Evolutionary conservation across 2,797 vertebrate genomes (phyloP), one percentile per base, ranked within the genome.

Genomic region (Enteromius viviparus): DNA sequence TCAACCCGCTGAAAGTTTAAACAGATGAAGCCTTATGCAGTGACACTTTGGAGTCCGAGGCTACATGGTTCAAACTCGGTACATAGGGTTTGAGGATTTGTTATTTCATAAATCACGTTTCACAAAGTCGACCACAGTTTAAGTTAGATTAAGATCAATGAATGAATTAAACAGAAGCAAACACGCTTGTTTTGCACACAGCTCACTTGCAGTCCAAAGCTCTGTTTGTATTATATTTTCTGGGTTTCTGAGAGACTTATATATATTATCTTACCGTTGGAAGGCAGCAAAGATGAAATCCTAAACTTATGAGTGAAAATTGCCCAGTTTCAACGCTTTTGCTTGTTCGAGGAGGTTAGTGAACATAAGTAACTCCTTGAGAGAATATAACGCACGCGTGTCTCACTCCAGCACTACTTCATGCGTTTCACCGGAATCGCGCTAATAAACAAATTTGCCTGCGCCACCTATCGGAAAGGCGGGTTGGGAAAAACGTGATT

Each of bases 1-100:
- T 53, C 12, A 76, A 17, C 55, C 76, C 53, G 51, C 53, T 53
- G 42, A 68, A 82, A 71, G 82, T 84, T 79, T 78, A 70, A 80
- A 85, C 78, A 37, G 49, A 29, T 14, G 9, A 21, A 51, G 53
- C 6, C 60, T 65, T 29, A 14, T 11, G 11, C 21, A 65, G 8
- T n/a, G 47, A 79, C 34, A 23, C 21, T 2, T 9, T 15, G 3
- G 17, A 21, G 55, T 21, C 29, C 45, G 21, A 15, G 11, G 23
- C 4, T 76, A 65, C 60, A 37, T 2, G 11, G 53, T 72, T 72
- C 4, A 72, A 10, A 42, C 26, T 4, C 6, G 29, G 23, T n/a
- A 47, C 26, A n/a, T 26, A 19, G 21, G 0, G 8, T 47, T 47
- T 19, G 9, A 65, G 9, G 15, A 65, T 6, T 10, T n/a, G 14